Evolutionary conservation across 2,113 vertebrate genomes (phyloP), one percentile per base, ranked within the genome.

Genomic region (Crotalus tigris): DNA sequence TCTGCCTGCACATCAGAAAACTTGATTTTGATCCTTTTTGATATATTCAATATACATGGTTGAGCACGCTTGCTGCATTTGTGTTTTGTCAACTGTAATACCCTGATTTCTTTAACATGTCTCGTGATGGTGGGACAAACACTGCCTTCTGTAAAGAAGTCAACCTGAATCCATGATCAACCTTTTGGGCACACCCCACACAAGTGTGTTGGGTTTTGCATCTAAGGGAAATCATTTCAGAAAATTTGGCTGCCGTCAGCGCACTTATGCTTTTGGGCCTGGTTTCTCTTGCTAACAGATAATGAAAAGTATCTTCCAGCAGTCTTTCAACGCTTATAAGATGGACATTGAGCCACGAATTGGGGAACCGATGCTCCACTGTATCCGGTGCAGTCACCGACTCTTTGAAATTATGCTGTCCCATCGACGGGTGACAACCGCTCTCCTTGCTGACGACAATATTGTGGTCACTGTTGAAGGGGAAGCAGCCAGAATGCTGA

Each of bases 221-320:
- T 58, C 13, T n/a, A 7, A 64, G 46, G 90, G 44, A 54, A 92
- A 88, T 54, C 21, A 89, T 0, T 0, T 44, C 17, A 0, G 90
- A 90, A 92, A 53, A 87, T 33, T 39, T 29, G 19, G 26, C 58
- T 54, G 49, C 91, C 0, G 3, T 3, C 88, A 54, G 19, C 23
- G 85, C 44, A 7, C 1, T 69, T 51, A 19, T 53, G 12, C 1
- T 90, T 15, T 15, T 29, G 39, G 87, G 23, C 13, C 57, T 59
- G 89, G 39, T 0, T 55, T 1, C 44, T 49, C 91, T 90, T 92
- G 55, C n/a, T 85, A 58, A 26, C n/a, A 98, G 97, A 96, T 98
- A 24, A 96, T 98, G 97, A 98, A 98, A 97, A 98, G 97, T 94
- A 98, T 98, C 95, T 98, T 98, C 94, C 97, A 98, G 93, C 97